Percentiles rank a stretch among this genome's conserved stretches.
These are phyloP conservation scores for Mesopsocus fuscifrons DNA, from an alignment of 2,888 invertebrate species.

Conservation along the genomic window DNA sequence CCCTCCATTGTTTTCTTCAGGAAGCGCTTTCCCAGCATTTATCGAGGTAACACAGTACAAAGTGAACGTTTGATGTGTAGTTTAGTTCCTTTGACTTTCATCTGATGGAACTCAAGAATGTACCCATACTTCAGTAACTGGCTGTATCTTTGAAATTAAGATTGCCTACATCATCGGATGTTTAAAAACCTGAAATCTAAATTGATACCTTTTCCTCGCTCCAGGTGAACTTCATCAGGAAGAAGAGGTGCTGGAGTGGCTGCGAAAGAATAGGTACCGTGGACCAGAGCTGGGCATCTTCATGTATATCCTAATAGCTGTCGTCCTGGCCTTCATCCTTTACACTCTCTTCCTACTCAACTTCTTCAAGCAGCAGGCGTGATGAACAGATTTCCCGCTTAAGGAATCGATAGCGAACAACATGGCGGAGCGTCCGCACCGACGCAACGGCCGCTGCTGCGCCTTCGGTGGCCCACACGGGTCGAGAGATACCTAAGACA, in stretches of 20 bases:
- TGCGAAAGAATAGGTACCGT: conserved; percentile 79
- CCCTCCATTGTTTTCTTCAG: conserved; percentile 85
- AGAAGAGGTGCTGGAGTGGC: conserved; percentile 76
- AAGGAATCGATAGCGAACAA: background rate
- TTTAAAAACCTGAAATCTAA: too few species aligned
- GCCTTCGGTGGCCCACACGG: too few species aligned
- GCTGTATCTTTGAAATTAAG: too few species aligned
- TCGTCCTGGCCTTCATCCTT: conserved; percentile 67
- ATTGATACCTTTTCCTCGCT: too few species aligned
- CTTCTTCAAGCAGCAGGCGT: conserved; percentile 59
- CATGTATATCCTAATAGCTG: conserved; percentile 79
- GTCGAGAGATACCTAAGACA: too few species aligned
- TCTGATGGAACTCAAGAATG: background rate
- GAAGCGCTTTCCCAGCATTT: conserved; percentile 81
- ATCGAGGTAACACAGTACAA: conserved; percentile 42
- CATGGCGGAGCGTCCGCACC: too few species aligned
- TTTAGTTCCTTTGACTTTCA: background rate
- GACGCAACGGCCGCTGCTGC: too few species aligned
- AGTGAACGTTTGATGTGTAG: background rate
- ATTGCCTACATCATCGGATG: too few species aligned
- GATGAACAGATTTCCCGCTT: background rate
- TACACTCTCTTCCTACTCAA: conserved; percentile 82
- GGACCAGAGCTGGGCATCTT: conserved; percentile 85
- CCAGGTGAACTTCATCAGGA: conserved; percentile 66
- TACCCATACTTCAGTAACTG: too few species aligned